Percentiles rank a stretch among this genome's conserved stretches.
Conservation (phyloP, 2,888 invertebrate species). For the Pecten maximus region DNA sequence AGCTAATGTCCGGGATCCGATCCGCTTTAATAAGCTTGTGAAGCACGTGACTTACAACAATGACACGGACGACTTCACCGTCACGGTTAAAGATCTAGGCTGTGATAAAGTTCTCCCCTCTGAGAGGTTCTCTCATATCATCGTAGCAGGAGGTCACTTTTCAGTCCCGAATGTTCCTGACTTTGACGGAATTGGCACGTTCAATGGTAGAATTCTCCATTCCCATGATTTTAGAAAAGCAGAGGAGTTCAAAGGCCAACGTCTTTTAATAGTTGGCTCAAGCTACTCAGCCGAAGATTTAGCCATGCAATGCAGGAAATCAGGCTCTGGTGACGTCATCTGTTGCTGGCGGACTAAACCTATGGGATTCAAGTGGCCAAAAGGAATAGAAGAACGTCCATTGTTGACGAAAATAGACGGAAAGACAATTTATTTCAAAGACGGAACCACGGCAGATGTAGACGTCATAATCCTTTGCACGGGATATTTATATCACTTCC, state of each 20-base stretch:
- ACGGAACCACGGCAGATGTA: slow-evolving; percentile 54
- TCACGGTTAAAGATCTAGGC: slow-evolving; percentile 47
- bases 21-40: slow-evolving; percentile 52
- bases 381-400: slow-evolving; percentile 56
- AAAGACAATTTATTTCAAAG: slow-evolving; percentile 53
- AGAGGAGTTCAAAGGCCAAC: slow-evolving; percentile 47
- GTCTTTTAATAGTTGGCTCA: slow-evolving; percentile 51
- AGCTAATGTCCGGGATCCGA: slow-evolving; percentile 4
- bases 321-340: slow-evolving; percentile 49
- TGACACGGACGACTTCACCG: slow-evolving; percentile 51
- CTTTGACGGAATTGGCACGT: slow-evolving; percentile 50
- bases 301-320: slow-evolving; percentile 54
- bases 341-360: slow-evolving; percentile 48
- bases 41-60: slow-evolving; percentile 49
- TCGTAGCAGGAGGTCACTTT: slow-evolving; percentile 55
- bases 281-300: slow-evolving; percentile 56
- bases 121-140: slow-evolving; percentile 56
- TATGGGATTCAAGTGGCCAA: slow-evolving; percentile 54
- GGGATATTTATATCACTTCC: slow-evolving; percentile 42
- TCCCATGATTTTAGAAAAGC: slow-evolving; percentile 48
- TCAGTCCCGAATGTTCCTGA: slow-evolving; percentile 51
- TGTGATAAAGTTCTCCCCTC: background rate
- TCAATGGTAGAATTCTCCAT: slow-evolving; percentile 56
- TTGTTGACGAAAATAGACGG: slow-evolving; percentile 44
- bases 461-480: slow-evolving; percentile 55